A percentile compares a stretch with the other conserved stretches of the same genome.
phyloP scores from a whole-genome alignment of 2,888 invertebrate species.

The Nebria salina region DNA sequence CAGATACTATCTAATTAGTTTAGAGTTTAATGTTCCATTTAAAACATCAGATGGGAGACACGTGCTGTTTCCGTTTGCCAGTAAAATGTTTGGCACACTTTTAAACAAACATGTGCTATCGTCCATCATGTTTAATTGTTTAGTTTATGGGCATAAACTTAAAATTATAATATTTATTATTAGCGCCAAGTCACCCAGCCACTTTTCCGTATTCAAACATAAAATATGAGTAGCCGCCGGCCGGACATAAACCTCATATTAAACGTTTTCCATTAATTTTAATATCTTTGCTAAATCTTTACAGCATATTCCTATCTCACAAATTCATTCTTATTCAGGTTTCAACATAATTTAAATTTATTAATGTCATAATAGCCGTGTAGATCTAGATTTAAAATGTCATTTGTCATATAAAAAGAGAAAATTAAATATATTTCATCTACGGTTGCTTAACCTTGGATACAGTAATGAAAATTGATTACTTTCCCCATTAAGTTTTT shows the following conservation, averaged over 20 bases:
- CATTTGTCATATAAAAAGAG: no score
- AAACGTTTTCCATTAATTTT: not conserved
- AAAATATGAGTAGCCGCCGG: not conserved
- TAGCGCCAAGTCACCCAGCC: not conserved
- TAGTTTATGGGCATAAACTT: slow-evolving; percentile 32
- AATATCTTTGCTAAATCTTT: not conserved
- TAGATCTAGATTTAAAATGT: no score
- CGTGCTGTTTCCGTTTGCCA: slow-evolving; percentile 26
- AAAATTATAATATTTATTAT: slow-evolving; percentile 32
- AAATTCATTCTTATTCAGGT: not conserved
- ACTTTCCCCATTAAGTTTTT: no score
- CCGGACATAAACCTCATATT: not conserved
- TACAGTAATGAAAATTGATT: no score
- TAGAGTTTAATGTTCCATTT: slow-evolving; percentile 37
- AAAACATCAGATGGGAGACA: slow-evolving; percentile 17
- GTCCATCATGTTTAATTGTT: slow-evolving; percentile 44
- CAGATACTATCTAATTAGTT: slow-evolving; percentile 32
- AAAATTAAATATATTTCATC: no score
- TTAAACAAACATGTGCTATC: slow-evolving; percentile 29
- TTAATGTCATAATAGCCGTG: not conserved
- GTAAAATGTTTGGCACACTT: slow-evolving; percentile 35
- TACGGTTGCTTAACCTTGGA: no score
- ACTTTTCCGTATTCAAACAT: not conserved
- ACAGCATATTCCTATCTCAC: not conserved
- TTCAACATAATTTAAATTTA: not conserved